Percentiles rank a stretch among this genome's conserved stretches.
These are phyloP conservation scores for Drosophila nikananu DNA, from an alignment of 1,140 invertebrate genomes.

Conservation along the genomic window DNA sequence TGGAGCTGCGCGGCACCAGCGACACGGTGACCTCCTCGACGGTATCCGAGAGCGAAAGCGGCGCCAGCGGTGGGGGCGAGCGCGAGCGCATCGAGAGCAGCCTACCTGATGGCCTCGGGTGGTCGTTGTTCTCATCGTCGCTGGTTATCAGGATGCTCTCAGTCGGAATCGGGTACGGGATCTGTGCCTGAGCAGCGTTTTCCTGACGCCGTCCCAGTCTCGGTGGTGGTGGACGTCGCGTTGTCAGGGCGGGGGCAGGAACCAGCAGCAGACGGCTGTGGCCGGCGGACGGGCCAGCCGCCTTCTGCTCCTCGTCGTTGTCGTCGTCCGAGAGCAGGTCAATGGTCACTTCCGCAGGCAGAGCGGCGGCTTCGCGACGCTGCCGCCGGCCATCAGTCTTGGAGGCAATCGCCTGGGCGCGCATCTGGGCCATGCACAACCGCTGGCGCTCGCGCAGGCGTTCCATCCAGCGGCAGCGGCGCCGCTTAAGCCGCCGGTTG, in stretches of 20 bases:
- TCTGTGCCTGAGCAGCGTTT: not conserved
- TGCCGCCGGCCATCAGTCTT: slow-evolving; percentile 67
- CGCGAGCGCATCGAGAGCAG: slow-evolving; percentile 46
- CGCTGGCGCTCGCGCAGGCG: slow-evolving; percentile 59
- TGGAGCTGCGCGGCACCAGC: slow-evolving; percentile 72
- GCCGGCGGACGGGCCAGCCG: slow-evolving; percentile 11
- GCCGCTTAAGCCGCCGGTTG: slow-evolving; percentile 71
- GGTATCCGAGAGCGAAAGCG: slow-evolving; percentile 53
- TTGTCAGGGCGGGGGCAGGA: not conserved
- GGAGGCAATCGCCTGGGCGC: slow-evolving; percentile 19
- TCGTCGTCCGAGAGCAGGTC: slow-evolving; percentile 76
- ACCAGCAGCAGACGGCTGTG: slow-evolving; percentile 15
- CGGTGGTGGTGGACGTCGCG: not conserved
- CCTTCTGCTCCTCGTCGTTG: not conserved
- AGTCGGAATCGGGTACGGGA: not conserved
- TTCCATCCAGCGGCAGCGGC: slow-evolving; percentile 68
- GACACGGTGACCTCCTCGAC: slow-evolving; percentile 80
- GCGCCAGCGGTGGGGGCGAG: slow-evolving; percentile 68
- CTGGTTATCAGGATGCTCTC: slow-evolving; percentile 80
- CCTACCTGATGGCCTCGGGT: not conserved
- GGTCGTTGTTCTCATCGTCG: slow-evolving; percentile 58
- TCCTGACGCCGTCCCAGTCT: slow-evolving; percentile 3
- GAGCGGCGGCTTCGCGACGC: slow-evolving; percentile 40
- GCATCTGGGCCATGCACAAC: slow-evolving; percentile 40
- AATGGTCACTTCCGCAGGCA: slow-evolving; percentile 75